phyloP scores from a whole-genome alignment of 2,797 vertebrate species.

The Tolypeutes matacus region DNA sequence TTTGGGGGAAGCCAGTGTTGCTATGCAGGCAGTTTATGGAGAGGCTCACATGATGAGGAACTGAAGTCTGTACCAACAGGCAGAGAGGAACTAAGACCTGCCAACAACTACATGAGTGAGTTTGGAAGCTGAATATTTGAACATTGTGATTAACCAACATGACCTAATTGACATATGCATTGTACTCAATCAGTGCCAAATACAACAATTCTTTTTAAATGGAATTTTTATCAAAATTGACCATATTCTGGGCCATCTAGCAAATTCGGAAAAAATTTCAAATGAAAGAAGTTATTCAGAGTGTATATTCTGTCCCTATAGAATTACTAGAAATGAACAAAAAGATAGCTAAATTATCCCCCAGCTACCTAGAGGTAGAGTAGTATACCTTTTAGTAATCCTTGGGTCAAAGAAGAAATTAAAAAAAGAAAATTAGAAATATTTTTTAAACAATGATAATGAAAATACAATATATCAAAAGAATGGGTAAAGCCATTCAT shows the following conservation, averaged over 20 bases:
- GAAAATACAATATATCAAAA: not conserved
- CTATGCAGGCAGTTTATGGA: not conserved
- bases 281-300: constrained; percentile 19
- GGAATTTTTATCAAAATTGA: constrained; percentile 12
- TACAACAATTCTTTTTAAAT: not conserved
- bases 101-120: not conserved
- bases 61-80: not conserved
- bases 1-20: not conserved
- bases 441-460: constrained; percentile 22
- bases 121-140: constrained; percentile 21
- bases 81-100: not conserved
- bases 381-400: not conserved
- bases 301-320: not conserved
- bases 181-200: not conserved
- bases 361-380: not conserved
- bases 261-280: not conserved
- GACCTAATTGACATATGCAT: not conserved
- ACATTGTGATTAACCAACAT: not conserved
- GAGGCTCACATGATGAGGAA: not conserved
- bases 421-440: not conserved
- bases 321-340: not conserved
- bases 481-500: not conserved
- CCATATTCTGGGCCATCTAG: not conserved
- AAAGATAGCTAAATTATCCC: not conserved
- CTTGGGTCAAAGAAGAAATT: not conserved